Percentiles rank a stretch among this genome's conserved stretches.
Conservation (phyloP, 2,888 invertebrate genomes). For the Hecatera dysodea region DNA sequence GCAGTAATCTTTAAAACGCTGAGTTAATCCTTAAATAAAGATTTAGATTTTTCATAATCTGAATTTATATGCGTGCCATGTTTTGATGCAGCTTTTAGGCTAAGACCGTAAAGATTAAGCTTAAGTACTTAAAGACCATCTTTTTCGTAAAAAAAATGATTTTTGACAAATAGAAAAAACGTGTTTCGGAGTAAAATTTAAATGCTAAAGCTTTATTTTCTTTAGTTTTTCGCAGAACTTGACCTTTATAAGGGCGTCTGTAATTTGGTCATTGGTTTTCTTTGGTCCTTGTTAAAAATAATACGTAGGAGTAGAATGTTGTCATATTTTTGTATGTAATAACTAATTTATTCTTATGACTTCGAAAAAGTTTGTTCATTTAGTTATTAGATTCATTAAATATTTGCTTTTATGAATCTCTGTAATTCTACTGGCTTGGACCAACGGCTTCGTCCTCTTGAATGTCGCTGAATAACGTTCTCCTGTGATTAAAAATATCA, state of each 20-base stretch:
- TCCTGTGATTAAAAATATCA: not conserved
- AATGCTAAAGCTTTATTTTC: not conserved
- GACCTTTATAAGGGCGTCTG: constrained; percentile 11
- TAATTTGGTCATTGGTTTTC: constrained; percentile 27
- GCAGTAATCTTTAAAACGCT: constrained; percentile 22
- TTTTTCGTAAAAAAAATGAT: constrained; percentile 8
- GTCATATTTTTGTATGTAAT: not conserved
- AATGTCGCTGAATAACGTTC: not conserved
- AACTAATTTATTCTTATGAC: constrained; percentile 5
- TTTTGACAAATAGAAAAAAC: constrained; percentile 33
- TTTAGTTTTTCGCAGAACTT: constrained; percentile 5
- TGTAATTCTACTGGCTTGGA: not conserved
- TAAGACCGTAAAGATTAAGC: constrained; percentile 7
- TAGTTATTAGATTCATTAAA: not conserved
- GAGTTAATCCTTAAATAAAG: constrained; percentile 21
- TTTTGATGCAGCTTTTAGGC: constrained; percentile 20
- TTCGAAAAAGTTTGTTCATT: not conserved
- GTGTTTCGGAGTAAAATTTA: constrained; percentile 18
- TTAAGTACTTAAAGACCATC: constrained; percentile 4
- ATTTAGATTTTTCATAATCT: constrained; percentile 29
- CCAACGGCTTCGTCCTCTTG: not conserved
- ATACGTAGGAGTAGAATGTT: constrained; percentile 1
- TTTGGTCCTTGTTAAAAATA: constrained; percentile 4
- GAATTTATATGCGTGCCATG: constrained; percentile 26
- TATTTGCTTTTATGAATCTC: not conserved